Conservation (phyloP, 2,888 invertebrate genomes). For the Diarsia brunnea region DNA sequence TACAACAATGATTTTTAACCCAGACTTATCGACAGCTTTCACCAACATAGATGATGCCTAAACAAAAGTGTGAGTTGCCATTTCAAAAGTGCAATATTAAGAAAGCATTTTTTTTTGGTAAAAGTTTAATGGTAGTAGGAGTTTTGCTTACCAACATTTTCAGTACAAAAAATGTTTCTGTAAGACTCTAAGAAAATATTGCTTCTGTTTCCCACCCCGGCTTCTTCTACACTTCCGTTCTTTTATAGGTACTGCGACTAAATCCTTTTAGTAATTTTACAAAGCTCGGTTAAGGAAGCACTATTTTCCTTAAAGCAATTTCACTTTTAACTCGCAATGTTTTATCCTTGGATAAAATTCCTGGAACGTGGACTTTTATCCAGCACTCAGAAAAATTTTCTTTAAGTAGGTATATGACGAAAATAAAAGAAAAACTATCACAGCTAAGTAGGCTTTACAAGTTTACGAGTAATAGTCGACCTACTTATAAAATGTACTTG, state of each 20-base stretch:
- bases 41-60: neutral
- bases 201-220: neutral
- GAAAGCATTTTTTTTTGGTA: neutral
- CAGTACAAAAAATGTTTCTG: neutral
- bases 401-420: too few species aligned
- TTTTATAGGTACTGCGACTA: neutral
- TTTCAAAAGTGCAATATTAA: neutral
- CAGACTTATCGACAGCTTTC: neutral
- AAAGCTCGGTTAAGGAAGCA: constrained; percentile 10
- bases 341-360: constrained; percentile 23
- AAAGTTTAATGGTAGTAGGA: neutral
- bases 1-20: neutral
- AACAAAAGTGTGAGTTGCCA: neutral
- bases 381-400: too few species aligned
- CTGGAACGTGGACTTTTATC: neutral
- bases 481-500: too few species aligned
- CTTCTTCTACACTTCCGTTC: neutral
- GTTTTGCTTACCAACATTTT: neutral
- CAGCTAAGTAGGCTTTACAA: too few species aligned
- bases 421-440: too few species aligned
- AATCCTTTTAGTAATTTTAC: constrained; percentile 14
- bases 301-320: constrained; percentile 24
- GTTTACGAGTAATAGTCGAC: too few species aligned
- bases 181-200: neutral
- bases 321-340: constrained; percentile 23